Base-by-base conservation (phyloP, 2,113 vertebrate genomes). In the Passerina amoena region DNA sequence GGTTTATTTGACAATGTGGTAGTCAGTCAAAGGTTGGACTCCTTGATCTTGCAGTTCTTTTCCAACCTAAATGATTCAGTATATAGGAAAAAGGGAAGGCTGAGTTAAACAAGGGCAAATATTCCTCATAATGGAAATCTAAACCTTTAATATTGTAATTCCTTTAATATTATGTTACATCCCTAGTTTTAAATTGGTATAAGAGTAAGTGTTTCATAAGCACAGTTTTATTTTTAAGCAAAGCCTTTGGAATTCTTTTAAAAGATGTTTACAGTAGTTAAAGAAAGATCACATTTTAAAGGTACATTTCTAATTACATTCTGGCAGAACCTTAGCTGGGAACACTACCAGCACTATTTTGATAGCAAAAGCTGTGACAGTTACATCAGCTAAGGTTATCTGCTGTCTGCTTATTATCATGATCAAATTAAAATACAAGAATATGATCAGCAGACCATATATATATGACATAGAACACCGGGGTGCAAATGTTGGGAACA, bases 251-350 rank as follows among this genome's bases (percentile, higher is more conserved):
- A 88, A 89, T 76, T 80, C 24, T 80, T 82, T 79, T 56, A 44
- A 77, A 94, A 88, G 1, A 69, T 72, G 53, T 81, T 92, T 92
- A 83, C 70, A 73, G 68, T 63, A 91, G 84, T 82, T 84, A 95
- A 92, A 96, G 65, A 88, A 85, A 88, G 47, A 91, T 33, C 76
- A 48, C 21, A 48, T 89, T 94, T 93, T 94, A 90, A 86, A 90
- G 31, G 85, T 87, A 75, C 38, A 50, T 93, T 91, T 91, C 69
- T 95, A 88, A 94, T 92, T 70, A 37, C 63, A 45, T 90, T 73
- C 80, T 64, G 82, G 65, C 88, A 94, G 61, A 88, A 92, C 53
- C 47, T 92, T 88, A 90, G 60, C 42, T 92, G 92, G 82, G 79
- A 90, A 94, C 53, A 75, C 78, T 86, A 80, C 40, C 66, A 92